Evolutionary conservation across 2,113 vertebrate species (phyloP).

Genomic region (Corythaixoides concolor): DNA sequence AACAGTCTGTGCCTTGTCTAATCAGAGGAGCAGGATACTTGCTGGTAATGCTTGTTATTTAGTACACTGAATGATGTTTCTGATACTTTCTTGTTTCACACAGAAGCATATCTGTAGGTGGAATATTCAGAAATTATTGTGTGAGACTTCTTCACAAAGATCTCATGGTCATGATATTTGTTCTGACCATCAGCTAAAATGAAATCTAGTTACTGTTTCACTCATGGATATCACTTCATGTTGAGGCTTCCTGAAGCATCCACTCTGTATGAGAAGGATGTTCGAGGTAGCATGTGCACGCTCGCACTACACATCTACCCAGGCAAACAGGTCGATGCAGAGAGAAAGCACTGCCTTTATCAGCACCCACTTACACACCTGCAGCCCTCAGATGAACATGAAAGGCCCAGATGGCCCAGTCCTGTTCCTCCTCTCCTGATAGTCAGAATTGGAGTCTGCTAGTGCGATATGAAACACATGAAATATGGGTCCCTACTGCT

Average conservation of each 20-base stretch:
- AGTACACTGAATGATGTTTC: neutral
- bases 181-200: neutral
- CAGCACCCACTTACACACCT: neutral
- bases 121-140: neutral
- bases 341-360: neutral
- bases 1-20: neutral
- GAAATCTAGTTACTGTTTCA: neutral
- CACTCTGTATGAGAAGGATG: neutral
- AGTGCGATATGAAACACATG: neutral
- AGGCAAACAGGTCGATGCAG: neutral
- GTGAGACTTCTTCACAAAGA: neutral
- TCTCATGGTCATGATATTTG: neutral
- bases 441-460: neutral
- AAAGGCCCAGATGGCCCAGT: too few species aligned
- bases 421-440: neutral
- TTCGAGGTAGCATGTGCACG: neutral
- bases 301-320: neutral
- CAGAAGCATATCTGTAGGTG: neutral
- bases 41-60: neutral
- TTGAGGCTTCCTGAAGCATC: neutral
- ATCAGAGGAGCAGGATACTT: neutral
- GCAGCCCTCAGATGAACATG: neutral
- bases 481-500: neutral
- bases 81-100: neutral
- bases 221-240: neutral